Evolutionary conservation across 2,888 invertebrate genomes (phyloP), one percentile per base, ranked within the genome.

Genomic region (Drosophila maculinotata): DNA sequence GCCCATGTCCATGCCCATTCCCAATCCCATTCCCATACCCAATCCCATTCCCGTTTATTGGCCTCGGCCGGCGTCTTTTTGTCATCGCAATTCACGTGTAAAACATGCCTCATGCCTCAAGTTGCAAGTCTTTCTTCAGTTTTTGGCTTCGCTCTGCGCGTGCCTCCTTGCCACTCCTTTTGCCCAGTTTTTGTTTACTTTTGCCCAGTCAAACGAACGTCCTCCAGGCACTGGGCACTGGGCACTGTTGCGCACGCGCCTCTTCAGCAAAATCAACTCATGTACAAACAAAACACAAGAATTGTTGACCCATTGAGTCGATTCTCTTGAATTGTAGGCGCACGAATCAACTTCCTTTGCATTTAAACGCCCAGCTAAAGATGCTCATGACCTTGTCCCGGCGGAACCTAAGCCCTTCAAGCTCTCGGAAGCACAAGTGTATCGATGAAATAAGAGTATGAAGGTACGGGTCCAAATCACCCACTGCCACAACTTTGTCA

Each of bases 21-120:
- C 31, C 39, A 35, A 38, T 35, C 17, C 60, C 69, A 54, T 33
- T 30, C 45, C 41, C 60, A 33, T 52, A 62, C 1, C 39, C 49
- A 45, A 36, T 38, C 17, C 64, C 63, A 53, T 66, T 57, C 60
- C 51, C 62, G 48, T 85, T 79, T 85, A 79, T 79, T 85, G 68
- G 81, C 57, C 84, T 69, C 73, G 59, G 28, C 74, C 70, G 58
- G 35, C 57, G 62, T 73, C 69, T 81, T 87, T 87, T 87, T 87
- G 79, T 87, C 72, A 62, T 75, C 42, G 42, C 59, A 78, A 73
- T 87, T 81, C 85, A 85, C 77, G 83, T 73, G 87, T 81, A 81
- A 82, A 85, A 81, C 72, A 82, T 69, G 42, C 65, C 59, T 65
- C 58, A 49, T 71, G 42, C 67, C n/a, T n/a, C n/a, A n/a, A n/a